Conservation (phyloP, 2,797 vertebrate genomes). For the Strix occidentalis region DNA sequence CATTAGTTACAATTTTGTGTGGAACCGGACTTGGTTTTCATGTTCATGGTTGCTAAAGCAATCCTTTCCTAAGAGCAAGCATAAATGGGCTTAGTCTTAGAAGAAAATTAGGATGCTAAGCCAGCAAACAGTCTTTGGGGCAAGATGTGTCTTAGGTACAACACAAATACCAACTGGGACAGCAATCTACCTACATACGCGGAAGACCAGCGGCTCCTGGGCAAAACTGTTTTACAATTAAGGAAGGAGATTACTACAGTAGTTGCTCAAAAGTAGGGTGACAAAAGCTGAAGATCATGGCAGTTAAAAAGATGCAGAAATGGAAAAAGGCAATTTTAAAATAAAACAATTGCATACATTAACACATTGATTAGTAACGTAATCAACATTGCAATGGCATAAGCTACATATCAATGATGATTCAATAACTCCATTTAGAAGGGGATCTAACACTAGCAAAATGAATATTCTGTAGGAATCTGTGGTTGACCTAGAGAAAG, state of each 20-base stretch:
- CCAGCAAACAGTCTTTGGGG: background rate
- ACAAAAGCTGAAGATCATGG: background rate
- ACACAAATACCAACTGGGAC: background rate
- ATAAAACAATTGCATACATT: background rate
- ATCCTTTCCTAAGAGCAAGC: background rate
- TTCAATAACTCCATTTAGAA: background rate
- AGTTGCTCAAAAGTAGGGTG: background rate
- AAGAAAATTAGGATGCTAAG: background rate
- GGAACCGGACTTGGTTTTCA: background rate
- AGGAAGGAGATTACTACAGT: background rate
- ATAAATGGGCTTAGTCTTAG: background rate
- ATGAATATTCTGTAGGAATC: background rate
- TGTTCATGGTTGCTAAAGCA: background rate
- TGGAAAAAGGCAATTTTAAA: background rate
- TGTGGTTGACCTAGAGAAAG: background rate
- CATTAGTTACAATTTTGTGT: background rate
- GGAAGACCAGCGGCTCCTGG: background rate
- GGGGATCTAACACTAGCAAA: background rate
- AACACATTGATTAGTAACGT: background rate
- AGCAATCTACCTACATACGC: accelerated
- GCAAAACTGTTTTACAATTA: background rate
- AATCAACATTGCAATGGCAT: background rate
- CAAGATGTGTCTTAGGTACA: background rate
- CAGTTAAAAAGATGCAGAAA: background rate
- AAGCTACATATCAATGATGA: background rate